Evolutionary conservation across 2,888 invertebrate species (phyloP).

Genomic region (Apoda limacodes): DNA sequence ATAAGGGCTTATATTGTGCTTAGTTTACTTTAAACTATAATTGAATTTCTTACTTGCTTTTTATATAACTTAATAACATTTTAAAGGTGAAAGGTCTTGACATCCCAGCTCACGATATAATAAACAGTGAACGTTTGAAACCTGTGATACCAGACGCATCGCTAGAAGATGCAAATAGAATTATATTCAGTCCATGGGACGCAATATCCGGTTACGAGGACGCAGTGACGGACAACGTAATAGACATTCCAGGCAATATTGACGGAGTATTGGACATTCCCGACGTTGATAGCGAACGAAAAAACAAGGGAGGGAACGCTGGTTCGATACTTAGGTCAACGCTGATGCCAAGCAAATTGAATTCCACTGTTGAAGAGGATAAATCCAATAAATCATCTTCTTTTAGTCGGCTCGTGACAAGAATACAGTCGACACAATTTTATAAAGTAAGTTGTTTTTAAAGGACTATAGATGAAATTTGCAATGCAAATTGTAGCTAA

Average conservation of each 20-base stretch:
- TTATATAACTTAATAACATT: slow-evolving; percentile 8
- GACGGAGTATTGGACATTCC: slow-evolving; percentile 28
- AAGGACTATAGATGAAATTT: too few relatives aligned
- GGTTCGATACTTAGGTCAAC: slow-evolving; percentile 35
- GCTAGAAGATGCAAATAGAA: slow-evolving; percentile 64
- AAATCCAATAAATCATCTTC: slow-evolving; percentile 63
- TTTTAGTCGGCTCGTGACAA: slow-evolving; percentile 61
- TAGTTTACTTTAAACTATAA: too few relatives aligned
- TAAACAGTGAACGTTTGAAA: slow-evolving; percentile 36
- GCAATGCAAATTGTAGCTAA: too few relatives aligned
- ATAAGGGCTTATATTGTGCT: too few relatives aligned
- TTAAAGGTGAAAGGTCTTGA: slow-evolving; percentile 57
- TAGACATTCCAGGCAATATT: slow-evolving; percentile 58
- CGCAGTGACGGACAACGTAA: slow-evolving; percentile 52
- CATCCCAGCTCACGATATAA: slow-evolving; percentile 45
- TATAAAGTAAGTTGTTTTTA: slow-evolving; percentile 45
- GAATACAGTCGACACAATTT: slow-evolving; percentile 62
- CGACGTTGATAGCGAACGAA: slow-evolving; percentile 35
- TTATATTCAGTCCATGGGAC: slow-evolving; percentile 67
- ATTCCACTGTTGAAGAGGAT: slow-evolving; percentile 56
- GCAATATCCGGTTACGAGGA: slow-evolving; percentile 58
- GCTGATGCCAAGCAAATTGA: slow-evolving; percentile 56
- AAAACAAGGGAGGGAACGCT: slow-evolving; percentile 40
- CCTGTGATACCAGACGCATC: slow-evolving; percentile 55
- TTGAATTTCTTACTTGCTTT: too few relatives aligned